Conservation (phyloP, 2,113 vertebrate genomes). For the Rhadina sibilatrix region DNA sequence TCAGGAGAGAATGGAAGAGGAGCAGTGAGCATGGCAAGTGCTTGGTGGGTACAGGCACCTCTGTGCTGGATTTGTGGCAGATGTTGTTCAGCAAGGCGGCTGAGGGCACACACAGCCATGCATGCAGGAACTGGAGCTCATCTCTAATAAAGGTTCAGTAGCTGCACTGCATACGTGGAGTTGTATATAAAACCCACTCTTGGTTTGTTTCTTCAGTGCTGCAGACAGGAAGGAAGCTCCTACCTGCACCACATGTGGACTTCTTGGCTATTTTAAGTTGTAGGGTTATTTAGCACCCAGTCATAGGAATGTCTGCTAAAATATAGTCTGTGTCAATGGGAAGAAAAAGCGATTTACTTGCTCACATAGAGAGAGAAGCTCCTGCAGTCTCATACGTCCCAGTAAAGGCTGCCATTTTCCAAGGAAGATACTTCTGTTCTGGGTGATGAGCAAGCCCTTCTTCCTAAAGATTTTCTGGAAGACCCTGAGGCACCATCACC, state of each 20-base stretch:
- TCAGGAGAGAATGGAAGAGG: accelerated
- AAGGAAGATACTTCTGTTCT: background rate
- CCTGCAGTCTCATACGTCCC: background rate
- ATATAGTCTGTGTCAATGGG: accelerated
- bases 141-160: background rate
- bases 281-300: background rate
- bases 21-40: background rate
- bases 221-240: background rate
- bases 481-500: background rate
- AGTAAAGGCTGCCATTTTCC: background rate
- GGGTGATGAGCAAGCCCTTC: background rate
- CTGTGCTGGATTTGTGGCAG: background rate
- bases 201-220: accelerated
- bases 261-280: background rate
- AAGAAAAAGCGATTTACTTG: background rate
- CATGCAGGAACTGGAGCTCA: background rate
- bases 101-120: accelerated
- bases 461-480: background rate
- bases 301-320: background rate
- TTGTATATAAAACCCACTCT: background rate
- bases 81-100: background rate
- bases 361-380: accelerated
- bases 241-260: background rate
- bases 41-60: background rate
- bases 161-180: accelerated